phyloP scores from a whole-genome alignment of 2,888 invertebrate genomes.

The Monochamus alternatus region DNA sequence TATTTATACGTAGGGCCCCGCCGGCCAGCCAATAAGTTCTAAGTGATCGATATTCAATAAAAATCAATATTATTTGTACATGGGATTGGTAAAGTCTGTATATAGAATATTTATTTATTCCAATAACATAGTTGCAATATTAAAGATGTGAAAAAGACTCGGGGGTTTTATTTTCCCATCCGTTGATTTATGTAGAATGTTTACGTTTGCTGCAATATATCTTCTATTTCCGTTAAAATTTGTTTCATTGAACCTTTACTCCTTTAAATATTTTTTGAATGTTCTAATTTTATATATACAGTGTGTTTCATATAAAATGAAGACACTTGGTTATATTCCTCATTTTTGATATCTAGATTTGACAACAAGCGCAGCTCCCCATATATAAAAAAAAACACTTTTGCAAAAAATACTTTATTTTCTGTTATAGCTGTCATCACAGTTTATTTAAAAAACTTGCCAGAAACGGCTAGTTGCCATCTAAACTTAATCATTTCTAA shows the following conservation, averaged over 20 bases:
- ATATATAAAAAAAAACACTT: too few species aligned
- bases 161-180: conserved; percentile 32
- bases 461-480: background rate
- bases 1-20: conserved; percentile 40
- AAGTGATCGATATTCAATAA: conserved; percentile 45
- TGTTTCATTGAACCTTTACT: background rate
- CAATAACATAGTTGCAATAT: conserved; percentile 56
- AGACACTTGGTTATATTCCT: too few species aligned
- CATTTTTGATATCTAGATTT: too few species aligned
- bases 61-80: conserved; percentile 50
- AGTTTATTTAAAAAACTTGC: conserved; percentile 11
- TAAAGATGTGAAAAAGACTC: conserved; percentile 32
- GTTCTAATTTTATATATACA: too few species aligned
- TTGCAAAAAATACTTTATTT: conserved; percentile 64
- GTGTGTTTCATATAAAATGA: too few species aligned
- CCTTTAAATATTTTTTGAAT: background rate
- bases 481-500: too few species aligned
- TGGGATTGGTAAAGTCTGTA: conserved; percentile 59
- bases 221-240: too few species aligned
- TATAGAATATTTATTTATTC: conserved; percentile 64
- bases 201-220: too few species aligned
- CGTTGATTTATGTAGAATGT: background rate
- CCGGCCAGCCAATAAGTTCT: conserved; percentile 51
- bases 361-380: too few species aligned
- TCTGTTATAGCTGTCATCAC: conserved; percentile 61